Evolutionary conservation across 2,888 invertebrate genomes (phyloP).

Genomic region (Lasiommata megera): DNA sequence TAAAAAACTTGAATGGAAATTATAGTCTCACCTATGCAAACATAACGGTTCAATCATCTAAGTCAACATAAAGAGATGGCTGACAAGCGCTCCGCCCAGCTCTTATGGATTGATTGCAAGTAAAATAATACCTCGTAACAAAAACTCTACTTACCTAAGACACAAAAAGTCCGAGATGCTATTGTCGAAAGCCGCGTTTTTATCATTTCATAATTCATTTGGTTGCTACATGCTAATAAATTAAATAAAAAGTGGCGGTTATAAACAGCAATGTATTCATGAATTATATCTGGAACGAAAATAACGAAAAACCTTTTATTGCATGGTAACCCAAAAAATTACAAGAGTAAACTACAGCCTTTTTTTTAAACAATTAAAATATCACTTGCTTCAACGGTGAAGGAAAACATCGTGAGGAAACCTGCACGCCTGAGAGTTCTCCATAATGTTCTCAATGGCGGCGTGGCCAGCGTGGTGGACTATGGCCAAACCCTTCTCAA

Average conservation of each 20-base stretch:
- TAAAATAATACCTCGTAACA: conserved; percentile 4
- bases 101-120: background rate
- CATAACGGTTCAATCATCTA: conserved; percentile 19
- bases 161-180: background rate
- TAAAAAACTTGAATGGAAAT: conserved; percentile 19
- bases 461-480: too few relatives aligned
- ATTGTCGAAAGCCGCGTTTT: background rate
- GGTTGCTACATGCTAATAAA: background rate
- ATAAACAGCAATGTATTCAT: background rate
- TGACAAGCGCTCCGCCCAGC: background rate
- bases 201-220: background rate
- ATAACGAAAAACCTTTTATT: too few relatives aligned
- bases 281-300: too few relatives aligned
- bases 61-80: conserved; percentile 20
- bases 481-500: too few relatives aligned
- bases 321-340: too few relatives aligned
- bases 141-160: conserved; percentile 1
- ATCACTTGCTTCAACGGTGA: too few relatives aligned
- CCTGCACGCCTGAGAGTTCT: too few relatives aligned
- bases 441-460: too few relatives aligned
- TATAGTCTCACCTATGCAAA: conserved; percentile 14
- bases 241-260: background rate
- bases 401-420: too few relatives aligned
- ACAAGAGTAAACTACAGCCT: too few relatives aligned
- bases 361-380: too few relatives aligned